Evolutionary conservation across 2,888 invertebrate genomes (phyloP).

Genomic region (Meandrusa payeni): DNA sequence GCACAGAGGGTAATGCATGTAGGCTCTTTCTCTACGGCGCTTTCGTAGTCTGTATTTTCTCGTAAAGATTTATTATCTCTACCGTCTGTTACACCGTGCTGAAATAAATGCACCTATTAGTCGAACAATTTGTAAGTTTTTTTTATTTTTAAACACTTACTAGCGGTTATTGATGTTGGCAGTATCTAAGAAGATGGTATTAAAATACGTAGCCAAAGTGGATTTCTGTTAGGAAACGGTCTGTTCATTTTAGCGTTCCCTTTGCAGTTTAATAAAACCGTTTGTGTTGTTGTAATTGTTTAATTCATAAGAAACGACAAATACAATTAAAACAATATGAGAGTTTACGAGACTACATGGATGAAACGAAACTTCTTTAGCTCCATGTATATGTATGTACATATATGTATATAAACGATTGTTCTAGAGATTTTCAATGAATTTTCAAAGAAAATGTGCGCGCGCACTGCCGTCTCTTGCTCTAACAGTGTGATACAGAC

Average conservation of each 20-base stretch:
- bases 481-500: too few species aligned
- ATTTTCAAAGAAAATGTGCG: too few species aligned
- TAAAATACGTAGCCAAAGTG: background rate
- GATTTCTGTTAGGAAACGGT: background rate
- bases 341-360: too few species aligned
- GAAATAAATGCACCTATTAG: slow-evolving; percentile 20
- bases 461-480: too few species aligned
- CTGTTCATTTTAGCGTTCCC: background rate
- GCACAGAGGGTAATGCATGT: slow-evolving; percentile 5
- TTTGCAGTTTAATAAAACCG: too few species aligned
- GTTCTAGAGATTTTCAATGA: too few species aligned
- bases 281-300: too few species aligned
- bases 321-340: too few species aligned
- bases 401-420: too few species aligned
- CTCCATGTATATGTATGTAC: too few species aligned
- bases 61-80: slow-evolving; percentile 17
- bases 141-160: slow-evolving; percentile 5
- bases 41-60: slow-evolving; percentile 6
- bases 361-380: too few species aligned
- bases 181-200: background rate
- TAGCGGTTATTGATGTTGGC: slow-evolving; percentile 5
- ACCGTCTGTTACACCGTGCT: slow-evolving; percentile 20
- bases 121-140: slow-evolving; percentile 16
- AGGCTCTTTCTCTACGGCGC: slow-evolving; percentile 6
- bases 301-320: too few species aligned